Base-by-base conservation (phyloP, 2,113 vertebrate species). In the Rhipidura dahli region DNA sequence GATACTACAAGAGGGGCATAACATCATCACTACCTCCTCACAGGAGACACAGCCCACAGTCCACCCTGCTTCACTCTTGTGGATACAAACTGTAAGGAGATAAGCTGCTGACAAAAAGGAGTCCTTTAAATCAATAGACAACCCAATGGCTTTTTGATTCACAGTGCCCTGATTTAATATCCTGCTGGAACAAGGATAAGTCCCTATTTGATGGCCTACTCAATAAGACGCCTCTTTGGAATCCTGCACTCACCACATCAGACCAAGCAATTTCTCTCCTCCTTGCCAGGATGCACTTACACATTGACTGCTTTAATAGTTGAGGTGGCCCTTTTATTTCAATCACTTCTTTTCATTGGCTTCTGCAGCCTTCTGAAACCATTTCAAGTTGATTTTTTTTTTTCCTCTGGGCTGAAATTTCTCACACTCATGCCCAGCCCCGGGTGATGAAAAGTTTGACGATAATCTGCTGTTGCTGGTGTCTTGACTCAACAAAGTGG, bases 331-430 rank as follows among this genome's bases (percentile, higher is more conserved):
- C 11, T 96, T 88, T 73, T 83, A 91, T 91, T 94, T 84, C 70
- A 89, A 92, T 65, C 60, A 45, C 40, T 91, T 90, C 54, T 89
- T 95, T 93, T 91, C 51, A 82, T 39, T 94, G 93, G 69, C 50
- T 95, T 92, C 71, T 59, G 65, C 51, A 93, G 64, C 37, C 51
- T 78, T 88, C 83, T 89, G 65, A 88, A 91, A 86, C 20, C 19
- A 78, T 90, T 93, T 84, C 33, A 79, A 80, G 27, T 19, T 42
- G 42, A 24, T 20, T 21, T 30, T 80, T 56, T 56, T 91, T 76
- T 80, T 45, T 1, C 21, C 49, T 23, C 28, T 5, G 20, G 44
- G 28, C 64, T 94, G 90, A 90, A 90, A 93, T 92, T 94, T 94
- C 87, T 94, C 89, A 63, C 0, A 2, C 33, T 80, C 4, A 30